A percentile compares a stretch with the other conserved stretches of the same genome.
phyloP scores from a whole-genome alignment of 2,888 invertebrate genomes.

The Andrena trimmerana region DNA sequence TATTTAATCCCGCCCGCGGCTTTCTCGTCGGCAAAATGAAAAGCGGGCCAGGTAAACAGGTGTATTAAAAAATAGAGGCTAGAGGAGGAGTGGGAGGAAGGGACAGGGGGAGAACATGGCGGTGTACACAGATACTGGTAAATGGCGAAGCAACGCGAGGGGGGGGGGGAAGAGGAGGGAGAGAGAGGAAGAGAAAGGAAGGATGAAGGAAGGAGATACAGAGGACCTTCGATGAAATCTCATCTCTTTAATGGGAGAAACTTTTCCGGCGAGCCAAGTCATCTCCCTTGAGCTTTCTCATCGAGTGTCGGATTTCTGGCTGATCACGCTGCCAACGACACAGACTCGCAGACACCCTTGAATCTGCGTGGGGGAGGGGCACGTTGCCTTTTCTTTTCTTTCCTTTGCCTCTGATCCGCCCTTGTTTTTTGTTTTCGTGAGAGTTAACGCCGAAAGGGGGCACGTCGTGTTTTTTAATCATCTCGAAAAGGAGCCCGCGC shows the following conservation, averaged over 20 bases:
- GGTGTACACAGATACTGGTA: constrained; percentile 22
- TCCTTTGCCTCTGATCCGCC: background rate
- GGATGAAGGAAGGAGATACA: constrained; percentile 28
- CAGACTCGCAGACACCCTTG: constrained; percentile 59
- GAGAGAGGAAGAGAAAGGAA: constrained; percentile 10
- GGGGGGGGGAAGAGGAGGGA: constrained; percentile 16
- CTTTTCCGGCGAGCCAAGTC: constrained; percentile 67
- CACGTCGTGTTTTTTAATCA: constrained; percentile 66
- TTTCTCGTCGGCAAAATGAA: constrained; percentile 67
- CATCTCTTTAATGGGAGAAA: constrained; percentile 74
- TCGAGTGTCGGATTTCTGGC: constrained; percentile 74
- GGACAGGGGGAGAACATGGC: constrained; percentile 18
- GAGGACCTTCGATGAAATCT: constrained; percentile 70
- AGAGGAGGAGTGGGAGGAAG: background rate
- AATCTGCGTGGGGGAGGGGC: constrained; percentile 9
- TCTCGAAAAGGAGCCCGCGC: constrained; percentile 44
- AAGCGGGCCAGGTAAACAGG: constrained; percentile 60
- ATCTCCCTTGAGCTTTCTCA: constrained; percentile 66
- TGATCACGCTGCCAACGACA: constrained; percentile 63
- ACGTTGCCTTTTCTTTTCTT: constrained; percentile 3
- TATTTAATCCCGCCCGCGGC: constrained; percentile 73
- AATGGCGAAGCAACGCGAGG: constrained; percentile 11
- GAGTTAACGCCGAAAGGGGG: constrained; percentile 46
- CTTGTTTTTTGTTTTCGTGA: constrained; percentile 2
- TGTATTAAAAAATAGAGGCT: constrained; percentile 56